These are phyloP conservation scores for Cheumatopsyche charites DNA, from an alignment of 1,140 invertebrate species.

Conservation along the genomic window DNA sequence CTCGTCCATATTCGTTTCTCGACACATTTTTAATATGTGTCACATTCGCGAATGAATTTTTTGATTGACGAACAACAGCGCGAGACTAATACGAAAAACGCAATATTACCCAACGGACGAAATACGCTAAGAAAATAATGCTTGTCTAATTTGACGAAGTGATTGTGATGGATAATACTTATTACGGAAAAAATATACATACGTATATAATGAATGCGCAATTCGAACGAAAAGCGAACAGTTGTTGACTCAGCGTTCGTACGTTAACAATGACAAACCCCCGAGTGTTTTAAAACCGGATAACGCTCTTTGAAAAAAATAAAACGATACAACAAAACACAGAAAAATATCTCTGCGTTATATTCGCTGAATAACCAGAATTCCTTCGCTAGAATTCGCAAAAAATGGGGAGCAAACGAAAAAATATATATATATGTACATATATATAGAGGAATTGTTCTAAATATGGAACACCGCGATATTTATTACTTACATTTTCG, in stretches of 20 bases:
- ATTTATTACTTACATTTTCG: no score
- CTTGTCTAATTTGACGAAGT: neutral
- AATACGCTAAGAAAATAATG: neutral
- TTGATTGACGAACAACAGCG: no score
- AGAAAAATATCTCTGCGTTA: slow-evolving; percentile 41
- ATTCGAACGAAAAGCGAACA: neutral
- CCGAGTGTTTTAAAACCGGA: slow-evolving; percentile 17
- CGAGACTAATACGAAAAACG: no score
- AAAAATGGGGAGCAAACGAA: neutral
- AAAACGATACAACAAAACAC: slow-evolving; percentile 4
- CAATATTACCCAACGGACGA: neutral
- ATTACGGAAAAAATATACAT: neutral
- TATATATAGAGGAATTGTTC: no score
- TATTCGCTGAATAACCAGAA: slow-evolving; percentile 41
- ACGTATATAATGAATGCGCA: no score
- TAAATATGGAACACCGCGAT: no score
- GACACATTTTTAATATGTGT: no score
- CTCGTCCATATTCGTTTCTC: no score
- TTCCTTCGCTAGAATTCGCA: slow-evolving; percentile 33
- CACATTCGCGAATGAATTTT: no score
- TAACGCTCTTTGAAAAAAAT: neutral
- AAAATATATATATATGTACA: neutral
- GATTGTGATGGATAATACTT: neutral
- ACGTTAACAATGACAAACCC: neutral
- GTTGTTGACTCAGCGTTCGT: slow-evolving; percentile 17